Conservation (phyloP, 2,797 vertebrate genomes). For the Hafferia zeledoni region DNA sequence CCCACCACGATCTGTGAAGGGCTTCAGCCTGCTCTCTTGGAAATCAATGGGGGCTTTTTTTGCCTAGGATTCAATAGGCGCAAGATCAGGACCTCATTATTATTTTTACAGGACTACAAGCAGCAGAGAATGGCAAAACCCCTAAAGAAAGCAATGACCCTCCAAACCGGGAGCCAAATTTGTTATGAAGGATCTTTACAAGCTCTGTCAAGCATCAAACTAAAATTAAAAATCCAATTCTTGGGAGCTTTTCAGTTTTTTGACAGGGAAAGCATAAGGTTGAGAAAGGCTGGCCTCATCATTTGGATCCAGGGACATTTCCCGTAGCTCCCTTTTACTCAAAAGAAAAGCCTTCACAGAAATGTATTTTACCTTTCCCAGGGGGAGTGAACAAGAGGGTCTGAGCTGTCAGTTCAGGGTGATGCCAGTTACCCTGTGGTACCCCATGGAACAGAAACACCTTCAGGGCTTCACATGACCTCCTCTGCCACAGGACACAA, state of each 20-base stretch:
- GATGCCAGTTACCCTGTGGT: not conserved
- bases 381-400: not conserved
- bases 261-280: not conserved
- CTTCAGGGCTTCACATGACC: not conserved
- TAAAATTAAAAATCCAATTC: not conserved
- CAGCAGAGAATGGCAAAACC: not conserved
- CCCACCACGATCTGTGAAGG: conserved; percentile 32
- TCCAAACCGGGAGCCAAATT: not conserved
- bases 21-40: conserved; percentile 21
- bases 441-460: not conserved
- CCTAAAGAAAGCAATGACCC: conserved; percentile 22
- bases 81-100: conserved; percentile 46
- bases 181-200: conserved; percentile 1
- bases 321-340: not conserved
- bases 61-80: conserved; percentile 7
- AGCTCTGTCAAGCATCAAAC: conserved; percentile 7
- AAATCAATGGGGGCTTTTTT: conserved; percentile 47
- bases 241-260: not conserved
- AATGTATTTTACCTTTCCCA: not conserved
- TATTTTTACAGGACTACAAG: conserved; percentile 37
- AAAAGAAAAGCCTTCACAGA: not conserved
- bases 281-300: not conserved
- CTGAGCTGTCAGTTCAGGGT: not conserved
- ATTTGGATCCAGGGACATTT: not conserved
- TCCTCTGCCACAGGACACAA: not conserved